Base-by-base conservation (phyloP, 2,888 invertebrate genomes). In the Caenorhabditis japonica region DNA sequence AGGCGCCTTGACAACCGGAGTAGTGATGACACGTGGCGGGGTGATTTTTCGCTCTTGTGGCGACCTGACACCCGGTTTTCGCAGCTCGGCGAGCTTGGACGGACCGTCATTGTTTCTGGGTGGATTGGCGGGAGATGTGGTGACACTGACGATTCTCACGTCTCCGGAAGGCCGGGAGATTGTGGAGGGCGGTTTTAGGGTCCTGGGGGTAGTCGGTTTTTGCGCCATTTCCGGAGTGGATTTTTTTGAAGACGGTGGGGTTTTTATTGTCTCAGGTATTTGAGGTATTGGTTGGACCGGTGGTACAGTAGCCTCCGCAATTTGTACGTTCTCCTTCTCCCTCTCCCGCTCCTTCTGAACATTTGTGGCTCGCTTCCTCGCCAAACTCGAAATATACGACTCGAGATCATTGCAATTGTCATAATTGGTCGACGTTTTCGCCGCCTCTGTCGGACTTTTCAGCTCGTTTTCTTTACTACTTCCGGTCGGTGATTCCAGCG, bases 361-460 rank as follows among this genome's bases (percentile, higher is more conserved):
- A 25, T 70, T 55, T 17, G 10, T 49, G 13, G 49, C 56, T 36
- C 70, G n/a, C 61, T 68, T 68, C 13, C 30, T 68, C 1, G 68
- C 53, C 43, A 74, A 59, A 58, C 51, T 74, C n/a, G 68, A 49
- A 25, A 74, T 74, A 52, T 74, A 74, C 23, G 68, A 69, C 23
- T 74, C 74, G 33, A 74, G 27, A 62, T 74, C 74, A 17, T 68
- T 68, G 25, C 74, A 74, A 21, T 27, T 51, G 0, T 74, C 62
- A 27, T 74, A 74, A 23, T 58, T 74, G 1, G 58, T 27, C 5
- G 74, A 74, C 0, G 62, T 74, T 15, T 62, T 74, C 30, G 72
- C 39, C 1, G 46, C 36, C 19, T 52, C 58, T n/a, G 41, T n/a
- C 3, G 43, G 52, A n/a, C 21, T 55, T 15, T 41, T 21, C 17